Evolutionary conservation across 2,797 vertebrate genomes (phyloP).

Genomic region (Acanthis flammea): DNA sequence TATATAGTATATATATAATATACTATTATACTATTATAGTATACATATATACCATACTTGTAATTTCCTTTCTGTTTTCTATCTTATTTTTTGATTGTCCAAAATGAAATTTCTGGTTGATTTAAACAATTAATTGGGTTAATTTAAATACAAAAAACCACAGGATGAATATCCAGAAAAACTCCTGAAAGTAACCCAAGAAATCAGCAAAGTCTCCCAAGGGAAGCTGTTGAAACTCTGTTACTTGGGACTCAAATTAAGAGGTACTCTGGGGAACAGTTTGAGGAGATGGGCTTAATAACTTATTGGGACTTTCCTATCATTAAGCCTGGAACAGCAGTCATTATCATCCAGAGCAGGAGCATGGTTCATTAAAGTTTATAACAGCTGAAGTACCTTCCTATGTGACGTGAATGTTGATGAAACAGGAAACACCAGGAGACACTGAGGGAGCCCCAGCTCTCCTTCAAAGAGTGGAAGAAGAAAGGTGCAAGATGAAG

Average conservation of each 20-base stretch:
- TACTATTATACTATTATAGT: not conserved
- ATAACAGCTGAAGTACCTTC: not conserved
- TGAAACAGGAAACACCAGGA: not conserved
- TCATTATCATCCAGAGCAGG: not conserved
- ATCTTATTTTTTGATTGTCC: not conserved
- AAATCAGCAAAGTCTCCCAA: not conserved
- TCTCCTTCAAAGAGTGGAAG: not conserved
- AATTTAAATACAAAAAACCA: not conserved
- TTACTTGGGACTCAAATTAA: not conserved
- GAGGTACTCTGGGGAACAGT: not conserved
- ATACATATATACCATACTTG: not conserved
- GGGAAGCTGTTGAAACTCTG: not conserved
- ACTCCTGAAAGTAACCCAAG: not conserved
- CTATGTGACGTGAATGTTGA: not conserved
- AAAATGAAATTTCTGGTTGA: not conserved
- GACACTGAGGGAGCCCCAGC: not conserved
- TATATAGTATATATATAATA: too few species aligned
- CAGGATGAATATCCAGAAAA: not conserved
- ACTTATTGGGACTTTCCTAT: not conserved
- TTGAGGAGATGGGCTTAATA: not conserved
- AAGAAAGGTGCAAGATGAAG: not conserved
- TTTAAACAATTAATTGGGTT: conserved; percentile 5
- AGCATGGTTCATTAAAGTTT: not conserved
- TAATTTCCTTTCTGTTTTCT: not conserved
- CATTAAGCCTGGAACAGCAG: not conserved